phyloP scores from a whole-genome alignment of 2,888 invertebrate species.

The Trileptium ribeirensis region DNA sequence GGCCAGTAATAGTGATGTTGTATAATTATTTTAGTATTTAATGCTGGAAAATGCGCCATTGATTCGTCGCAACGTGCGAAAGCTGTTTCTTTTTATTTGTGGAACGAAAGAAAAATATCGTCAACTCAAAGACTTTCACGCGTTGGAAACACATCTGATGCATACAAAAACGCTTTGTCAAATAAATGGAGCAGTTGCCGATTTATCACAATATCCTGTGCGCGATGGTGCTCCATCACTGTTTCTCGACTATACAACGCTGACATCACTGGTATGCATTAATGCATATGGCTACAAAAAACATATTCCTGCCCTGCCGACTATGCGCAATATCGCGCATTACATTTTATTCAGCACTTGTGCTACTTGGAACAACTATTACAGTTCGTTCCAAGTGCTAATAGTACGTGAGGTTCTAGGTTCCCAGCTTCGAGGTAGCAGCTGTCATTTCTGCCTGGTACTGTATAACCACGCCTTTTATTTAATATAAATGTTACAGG shows the following conservation, averaged over 20 bases:
- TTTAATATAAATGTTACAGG: no score
- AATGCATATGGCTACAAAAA: no score
- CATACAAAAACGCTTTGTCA: slow-evolving; percentile 45
- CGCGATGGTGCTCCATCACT: slow-evolving; percentile 6
- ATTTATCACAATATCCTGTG: neutral
- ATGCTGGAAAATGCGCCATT: slow-evolving; percentile 64
- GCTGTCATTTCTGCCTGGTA: no score
- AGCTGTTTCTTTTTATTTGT: slow-evolving; percentile 80
- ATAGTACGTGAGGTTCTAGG: no score
- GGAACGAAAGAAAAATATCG: slow-evolving; percentile 92
- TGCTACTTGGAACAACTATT: no score
- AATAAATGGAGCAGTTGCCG: neutral
- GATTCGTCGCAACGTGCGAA: slow-evolving; percentile 73
- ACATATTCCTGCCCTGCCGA: no score
- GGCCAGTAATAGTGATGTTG: no score
- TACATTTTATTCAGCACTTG: no score
- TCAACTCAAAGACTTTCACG: slow-evolving; percentile 83
- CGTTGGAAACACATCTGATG: slow-evolving; percentile 73
- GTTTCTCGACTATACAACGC: slow-evolving; percentile 18
- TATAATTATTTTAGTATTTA: slow-evolving; percentile 14
- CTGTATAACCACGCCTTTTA: no score
- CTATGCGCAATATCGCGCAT: no score
- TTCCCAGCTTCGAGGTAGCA: no score
- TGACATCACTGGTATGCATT: slow-evolving; percentile 20
- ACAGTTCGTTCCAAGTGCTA: no score